These are phyloP conservation scores for Dicentrarchus labrax DNA, from an alignment of 2,113 vertebrate genomes.

Conservation along the genomic window DNA sequence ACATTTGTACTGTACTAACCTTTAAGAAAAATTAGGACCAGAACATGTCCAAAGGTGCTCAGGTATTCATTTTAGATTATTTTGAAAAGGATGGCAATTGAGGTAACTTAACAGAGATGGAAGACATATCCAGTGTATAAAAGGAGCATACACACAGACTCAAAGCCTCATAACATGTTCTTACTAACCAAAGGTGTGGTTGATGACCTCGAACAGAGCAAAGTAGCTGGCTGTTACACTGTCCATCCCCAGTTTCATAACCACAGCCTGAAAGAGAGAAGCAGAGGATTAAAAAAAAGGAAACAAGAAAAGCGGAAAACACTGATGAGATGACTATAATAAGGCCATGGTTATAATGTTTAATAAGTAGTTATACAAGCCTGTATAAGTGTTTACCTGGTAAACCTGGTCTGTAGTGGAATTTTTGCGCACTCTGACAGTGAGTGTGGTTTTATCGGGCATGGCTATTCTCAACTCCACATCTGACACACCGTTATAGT, in stretches of 20 bases:
- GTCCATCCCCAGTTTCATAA: slow-evolving; percentile 93
- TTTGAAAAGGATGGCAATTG: neutral
- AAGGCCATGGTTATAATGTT: neutral
- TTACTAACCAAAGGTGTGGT: slow-evolving; percentile 94
- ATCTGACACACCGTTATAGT: slow-evolving; percentile 94
- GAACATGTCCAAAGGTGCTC: neutral
- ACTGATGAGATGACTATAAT: neutral
- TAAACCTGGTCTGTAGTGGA: slow-evolving; percentile 98
- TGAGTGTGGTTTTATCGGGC: slow-evolving; percentile 91
- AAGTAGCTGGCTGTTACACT: slow-evolving; percentile 94
- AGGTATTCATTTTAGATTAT: neutral
- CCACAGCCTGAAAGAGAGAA: slow-evolving; percentile 86
- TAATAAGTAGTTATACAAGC: neutral
- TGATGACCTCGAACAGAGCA: slow-evolving; percentile 96
- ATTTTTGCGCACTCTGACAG: slow-evolving; percentile 94
- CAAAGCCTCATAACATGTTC: neutral
- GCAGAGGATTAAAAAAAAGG: too few relatives aligned
- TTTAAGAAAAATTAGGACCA: neutral
- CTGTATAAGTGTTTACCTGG: slow-evolving; percentile 86
- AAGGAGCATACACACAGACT: slow-evolving; percentile 3
- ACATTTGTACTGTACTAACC: neutral
- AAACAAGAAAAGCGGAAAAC: neutral
- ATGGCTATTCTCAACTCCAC: slow-evolving; percentile 95
- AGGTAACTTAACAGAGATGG: neutral
- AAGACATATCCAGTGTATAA: neutral